Evolutionary conservation across 2,113 vertebrate species (phyloP), one percentile per base, ranked within the genome.

Genomic region (Rhodinocichla rosea): DNA sequence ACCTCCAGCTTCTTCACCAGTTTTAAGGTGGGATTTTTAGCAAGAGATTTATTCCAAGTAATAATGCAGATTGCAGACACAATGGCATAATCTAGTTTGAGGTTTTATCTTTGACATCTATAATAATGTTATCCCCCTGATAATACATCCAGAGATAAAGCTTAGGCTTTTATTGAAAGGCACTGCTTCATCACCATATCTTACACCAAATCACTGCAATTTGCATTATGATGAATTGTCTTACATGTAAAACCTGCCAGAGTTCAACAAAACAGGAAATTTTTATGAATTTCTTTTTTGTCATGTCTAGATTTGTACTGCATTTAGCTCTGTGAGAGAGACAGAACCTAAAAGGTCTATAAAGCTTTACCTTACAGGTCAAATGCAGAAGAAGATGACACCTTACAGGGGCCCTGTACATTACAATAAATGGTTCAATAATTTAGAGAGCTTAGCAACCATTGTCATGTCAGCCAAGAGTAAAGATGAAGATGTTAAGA

Each of bases 41-140:
- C 28, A 82, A 89, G 59, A 88, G n/a, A 63, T 87, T 84, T 92
- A 65, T 88, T 89, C 68, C 44, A 44, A 76, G 23, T 70, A 56
- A 91, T 80, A 79, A 90, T 92, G 89, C 69, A 91, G 95, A 93
- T 69, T 90, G 67, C 63, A 94, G 87, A 44, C 63, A 77, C 59
- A 77, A 15, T 81, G 68, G 28, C 55, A 28, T 95, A 70, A 87
- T 79, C 69, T 83, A 87, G 83, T 83, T 84, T 78, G 67, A 35
- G 30, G 53, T 94, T 94, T 92, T 95, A 83, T 94, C 91, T 91
- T 90, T 86, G 69, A 93, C 78, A 94, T 94, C 75, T 90, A 33
- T 23, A 37, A 60, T 80, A 59, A 69, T 80, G 79, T 87, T 76
- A 89, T 83, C 45, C 55, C 42, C 8, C 7, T 91, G 68, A 60